Percentiles rank a stretch among this genome's conserved stretches.
Conservation (phyloP, 2,888 invertebrate genomes). For the Tetragonisca angustula region DNA sequence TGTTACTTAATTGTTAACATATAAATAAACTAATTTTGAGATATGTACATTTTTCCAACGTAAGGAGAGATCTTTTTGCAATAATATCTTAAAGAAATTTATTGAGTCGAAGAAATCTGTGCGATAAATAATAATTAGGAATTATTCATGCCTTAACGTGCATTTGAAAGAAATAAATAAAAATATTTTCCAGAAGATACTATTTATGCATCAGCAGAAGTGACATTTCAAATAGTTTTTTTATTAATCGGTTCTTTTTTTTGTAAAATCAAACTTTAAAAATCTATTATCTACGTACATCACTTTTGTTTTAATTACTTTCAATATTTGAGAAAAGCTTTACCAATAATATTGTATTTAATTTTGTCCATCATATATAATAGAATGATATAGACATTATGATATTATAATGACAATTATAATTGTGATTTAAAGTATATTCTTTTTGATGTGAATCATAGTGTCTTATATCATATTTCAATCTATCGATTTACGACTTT, state of each 20-base stretch:
- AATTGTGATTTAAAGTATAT: background rate
- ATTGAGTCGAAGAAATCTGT: background rate
- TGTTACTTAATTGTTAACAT: slow-evolving; percentile 23
- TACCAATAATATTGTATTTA: background rate
- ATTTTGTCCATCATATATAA: background rate
- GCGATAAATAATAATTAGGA: background rate
- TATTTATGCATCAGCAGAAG: background rate
- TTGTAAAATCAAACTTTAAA: background rate
- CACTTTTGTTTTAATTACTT: background rate
- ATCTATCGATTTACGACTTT: background rate
- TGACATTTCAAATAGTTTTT: background rate
- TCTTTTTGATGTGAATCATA: slow-evolving; percentile 2
- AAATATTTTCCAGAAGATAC: background rate
- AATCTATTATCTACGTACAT: background rate
- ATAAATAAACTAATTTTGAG: slow-evolving; percentile 27
- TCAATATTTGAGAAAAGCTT: background rate
- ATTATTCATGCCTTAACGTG: background rate
- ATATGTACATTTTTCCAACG: background rate
- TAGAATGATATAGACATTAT: background rate
- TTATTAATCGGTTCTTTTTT: too few relatives aligned
- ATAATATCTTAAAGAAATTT: background rate
- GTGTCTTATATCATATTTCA: background rate
- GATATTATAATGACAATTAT: background rate
- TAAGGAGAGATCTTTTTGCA: background rate
- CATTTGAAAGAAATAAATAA: background rate